Conservation (phyloP, 2,888 invertebrate genomes). For the Fabriciana adippe region DNA sequence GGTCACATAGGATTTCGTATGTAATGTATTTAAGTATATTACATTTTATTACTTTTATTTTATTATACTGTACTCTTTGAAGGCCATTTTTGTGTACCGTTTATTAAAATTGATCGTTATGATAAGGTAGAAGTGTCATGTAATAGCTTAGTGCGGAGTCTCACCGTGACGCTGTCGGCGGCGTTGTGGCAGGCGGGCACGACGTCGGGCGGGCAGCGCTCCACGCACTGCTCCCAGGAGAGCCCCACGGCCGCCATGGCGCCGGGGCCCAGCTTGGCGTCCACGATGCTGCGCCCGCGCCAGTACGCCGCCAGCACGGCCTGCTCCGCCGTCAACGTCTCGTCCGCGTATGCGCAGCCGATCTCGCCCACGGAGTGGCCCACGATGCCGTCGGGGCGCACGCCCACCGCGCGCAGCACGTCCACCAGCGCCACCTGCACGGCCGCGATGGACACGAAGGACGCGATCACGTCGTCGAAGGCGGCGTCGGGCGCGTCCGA, state of each 20-base stretch:
- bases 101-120: no score
- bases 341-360: slow-evolving; percentile 98
- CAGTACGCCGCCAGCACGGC: slow-evolving; percentile 96
- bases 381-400: slow-evolving; percentile 95
- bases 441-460: slow-evolving; percentile 96
- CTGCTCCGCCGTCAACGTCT: slow-evolving; percentile 96
- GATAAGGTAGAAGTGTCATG: no score
- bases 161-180: slow-evolving; percentile 93
- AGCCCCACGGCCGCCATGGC: slow-evolving; percentile 97
- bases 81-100: no score
- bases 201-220: slow-evolving; percentile 89
- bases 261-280: slow-evolving; percentile 87
- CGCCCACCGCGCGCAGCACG: slow-evolving; percentile 87
- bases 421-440: slow-evolving; percentile 98
- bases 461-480: slow-evolving; percentile 93
- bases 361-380: slow-evolving; percentile 98
- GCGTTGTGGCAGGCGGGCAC: slow-evolving; percentile 97
- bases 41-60: no score
- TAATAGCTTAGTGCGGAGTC: background rate
- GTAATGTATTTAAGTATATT: no score
- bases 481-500: slow-evolving; percentile 88
- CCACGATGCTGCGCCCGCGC: slow-evolving; percentile 92
- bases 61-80: no score
- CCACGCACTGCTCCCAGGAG: slow-evolving; percentile 91
- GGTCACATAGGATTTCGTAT: no score